Evolutionary conservation across 2,888 invertebrate species (phyloP), one percentile per base, ranked within the genome.

Genomic region (Argyra leucocephala): DNA sequence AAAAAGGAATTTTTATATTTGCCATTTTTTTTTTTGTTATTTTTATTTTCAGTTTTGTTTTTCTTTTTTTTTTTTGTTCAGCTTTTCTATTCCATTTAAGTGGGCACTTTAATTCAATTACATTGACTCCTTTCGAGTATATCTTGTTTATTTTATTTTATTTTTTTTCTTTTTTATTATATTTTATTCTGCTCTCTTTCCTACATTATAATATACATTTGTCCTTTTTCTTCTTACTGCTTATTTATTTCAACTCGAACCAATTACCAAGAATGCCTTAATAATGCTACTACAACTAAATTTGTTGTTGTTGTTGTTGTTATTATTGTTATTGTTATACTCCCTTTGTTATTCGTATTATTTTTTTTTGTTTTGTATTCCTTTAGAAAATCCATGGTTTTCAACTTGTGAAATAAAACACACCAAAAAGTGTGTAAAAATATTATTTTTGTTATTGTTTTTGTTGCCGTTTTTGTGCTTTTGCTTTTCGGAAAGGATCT

Each of bases 41-140:
- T 48, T 37, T 9, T 7, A 3, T 37, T 12, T n/a, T n/a, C n/a
- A n/a, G n/a, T n/a, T n/a, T 37, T 37, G n/a, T n/a, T n/a, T n/a
- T 48, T 48, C 15, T 48, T 48, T 48, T 3, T 48, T 37, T 9
- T 7, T 15, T 37, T 12, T n/a, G n/a, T n/a, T n/a, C n/a, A n/a
- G n/a, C n/a, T n/a, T 37, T 37, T 9, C 15, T 48, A 18, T 48
- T 48, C 18, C 15, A 48, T 48, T 48, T 48, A 48, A 48, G 48
- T 48, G 48, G 48, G 18, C 48, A 48, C 48, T 48, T 48, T 48
- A 48, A 48, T 48, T 48, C 48, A 48, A 48, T 48, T 48, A 48
- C 48, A n/a, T n/a, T 48, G 48, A 48, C 48, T 48, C 48, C 48
- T 48, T n/a, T 48, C 48, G 18, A 48, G 18, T 15, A 48, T 48